phyloP scores from a whole-genome alignment of 2,113 vertebrate species.

The Lagopus leucura region DNA sequence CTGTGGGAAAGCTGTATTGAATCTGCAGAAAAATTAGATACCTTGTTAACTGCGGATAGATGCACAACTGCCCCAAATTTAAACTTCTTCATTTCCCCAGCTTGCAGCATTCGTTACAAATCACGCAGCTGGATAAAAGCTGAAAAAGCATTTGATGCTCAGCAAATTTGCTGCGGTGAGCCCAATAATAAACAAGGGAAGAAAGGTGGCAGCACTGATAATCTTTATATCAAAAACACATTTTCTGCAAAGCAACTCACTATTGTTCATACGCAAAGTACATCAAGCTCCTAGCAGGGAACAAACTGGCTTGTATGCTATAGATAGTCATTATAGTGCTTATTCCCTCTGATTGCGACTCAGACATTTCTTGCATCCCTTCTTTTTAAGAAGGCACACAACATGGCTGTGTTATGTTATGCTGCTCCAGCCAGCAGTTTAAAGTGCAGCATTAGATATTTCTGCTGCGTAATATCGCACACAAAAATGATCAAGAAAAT shows the following conservation, averaged over 20 bases:
- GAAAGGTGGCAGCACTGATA: slow-evolving; percentile 55
- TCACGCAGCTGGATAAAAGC: slow-evolving; percentile 45
- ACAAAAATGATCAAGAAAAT: slow-evolving; percentile 19
- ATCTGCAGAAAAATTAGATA: slow-evolving; percentile 40
- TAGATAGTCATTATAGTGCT: not conserved
- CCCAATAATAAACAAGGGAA: slow-evolving; percentile 50
- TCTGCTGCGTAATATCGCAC: not conserved
- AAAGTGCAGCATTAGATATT: not conserved
- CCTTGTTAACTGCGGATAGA: slow-evolving; percentile 60
- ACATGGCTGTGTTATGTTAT: not conserved
- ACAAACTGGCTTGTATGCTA: slow-evolving; percentile 32
- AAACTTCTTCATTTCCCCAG: slow-evolving; percentile 57
- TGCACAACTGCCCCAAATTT: slow-evolving; percentile 61
- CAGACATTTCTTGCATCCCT: not conserved
- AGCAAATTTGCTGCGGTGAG: slow-evolving; percentile 32
- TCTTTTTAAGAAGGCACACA: not conserved
- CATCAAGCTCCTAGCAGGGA: slow-evolving; percentile 6
- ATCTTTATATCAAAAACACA: slow-evolving; percentile 63
- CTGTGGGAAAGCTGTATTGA: not conserved
- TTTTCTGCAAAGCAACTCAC: slow-evolving; percentile 57
- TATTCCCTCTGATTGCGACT: not conserved
- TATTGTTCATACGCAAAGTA: slow-evolving; percentile 63
- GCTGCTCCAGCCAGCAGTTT: not conserved
- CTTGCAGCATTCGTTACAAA: slow-evolving; percentile 64
- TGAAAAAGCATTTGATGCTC: slow-evolving; percentile 13